A percentile compares a stretch with the other conserved stretches of the same genome.
Conservation (phyloP, 2,113 vertebrate genomes). For the Carlito syrichta region DNA sequence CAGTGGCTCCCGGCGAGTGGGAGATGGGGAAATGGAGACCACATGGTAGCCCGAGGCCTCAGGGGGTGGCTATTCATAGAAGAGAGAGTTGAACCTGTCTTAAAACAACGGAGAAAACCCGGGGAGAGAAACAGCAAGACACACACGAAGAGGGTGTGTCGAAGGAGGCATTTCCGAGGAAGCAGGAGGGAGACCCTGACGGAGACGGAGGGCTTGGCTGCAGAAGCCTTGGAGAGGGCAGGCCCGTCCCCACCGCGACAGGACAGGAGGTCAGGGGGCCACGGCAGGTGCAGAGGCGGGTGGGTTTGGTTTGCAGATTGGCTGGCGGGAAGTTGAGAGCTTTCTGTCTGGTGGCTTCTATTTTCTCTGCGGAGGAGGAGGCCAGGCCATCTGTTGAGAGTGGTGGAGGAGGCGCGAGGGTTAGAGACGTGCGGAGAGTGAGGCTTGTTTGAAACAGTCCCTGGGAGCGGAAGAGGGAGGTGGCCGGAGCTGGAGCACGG, state of each 20-base stretch:
- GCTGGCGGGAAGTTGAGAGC: neutral
- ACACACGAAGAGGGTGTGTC: neutral
- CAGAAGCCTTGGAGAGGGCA: neutral
- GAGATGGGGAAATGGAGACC: neutral
- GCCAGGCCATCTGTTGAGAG: constrained; percentile 54
- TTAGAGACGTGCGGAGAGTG: constrained; percentile 38
- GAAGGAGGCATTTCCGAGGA: neutral
- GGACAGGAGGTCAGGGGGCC: neutral
- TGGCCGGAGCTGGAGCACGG: neutral
- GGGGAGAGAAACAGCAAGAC: neutral
- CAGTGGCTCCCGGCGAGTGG: neutral
- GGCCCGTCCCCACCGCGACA: neutral
- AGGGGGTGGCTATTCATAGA: neutral
- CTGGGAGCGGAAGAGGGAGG: neutral
- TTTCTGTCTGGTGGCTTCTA: constrained; percentile 47
- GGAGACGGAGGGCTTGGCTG: neutral
- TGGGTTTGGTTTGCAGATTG: neutral
- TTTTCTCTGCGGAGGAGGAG: constrained; percentile 56
- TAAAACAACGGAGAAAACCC: neutral
- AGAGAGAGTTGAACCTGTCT: neutral
- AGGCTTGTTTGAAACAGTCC: constrained; percentile 41
- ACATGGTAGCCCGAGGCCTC: neutral
- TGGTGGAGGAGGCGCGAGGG: constrained; percentile 35
- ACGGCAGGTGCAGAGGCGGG: neutral
- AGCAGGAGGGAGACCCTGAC: neutral